Evolutionary conservation across 2,113 vertebrate species (phyloP), one percentile per base, ranked within the genome.

Genomic region (Sterna hirundo): DNA sequence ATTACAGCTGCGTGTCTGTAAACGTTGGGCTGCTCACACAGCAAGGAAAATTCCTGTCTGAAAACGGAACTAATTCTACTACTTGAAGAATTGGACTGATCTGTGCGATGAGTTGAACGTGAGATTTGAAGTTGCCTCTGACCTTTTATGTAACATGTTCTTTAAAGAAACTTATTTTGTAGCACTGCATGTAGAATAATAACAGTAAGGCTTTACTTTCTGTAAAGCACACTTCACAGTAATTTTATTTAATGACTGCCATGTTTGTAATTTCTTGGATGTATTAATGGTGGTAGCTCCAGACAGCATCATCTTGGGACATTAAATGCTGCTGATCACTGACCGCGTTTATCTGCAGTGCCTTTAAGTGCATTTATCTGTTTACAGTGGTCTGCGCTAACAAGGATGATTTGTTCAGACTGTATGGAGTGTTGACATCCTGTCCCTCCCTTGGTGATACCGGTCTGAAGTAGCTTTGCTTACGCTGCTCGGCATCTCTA

Each of bases 151-250:
- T 98, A 96, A 95, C 80, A 21, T 94, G 94, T 96, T 97, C 97
- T 97, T 97, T 82, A 94, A 94, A 98, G 95, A 97, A 97, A 95
- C 97, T 97, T 94, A 62, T 97, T 98, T 98, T 98, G 95, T 97
- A 98, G 98, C 95, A 96, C 92, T 89, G 97, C 97, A 98, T 78
- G 88, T 79, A 82, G 88, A 85, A 29, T 79, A 78, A 65, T 66
- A 86, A 82, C 79, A 68, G 93, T 71, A 93, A 83, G 88, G 96
- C 96, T 94, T 97, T 95, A 96, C 94, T 88, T 78, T 54, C n/a
- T 0, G 79, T 86, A 40, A 95, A 94, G 96, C 92, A 2, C 83
- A 69, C 72, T 75, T 74, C 90, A 90, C 13, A 1, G 51, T 69
- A 47, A 61, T 80, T 84, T 94, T 88, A 95, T 93, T 96, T 96